Conservation (phyloP, 2,113 vertebrate genomes). For the Anguilla rostrata region DNA sequence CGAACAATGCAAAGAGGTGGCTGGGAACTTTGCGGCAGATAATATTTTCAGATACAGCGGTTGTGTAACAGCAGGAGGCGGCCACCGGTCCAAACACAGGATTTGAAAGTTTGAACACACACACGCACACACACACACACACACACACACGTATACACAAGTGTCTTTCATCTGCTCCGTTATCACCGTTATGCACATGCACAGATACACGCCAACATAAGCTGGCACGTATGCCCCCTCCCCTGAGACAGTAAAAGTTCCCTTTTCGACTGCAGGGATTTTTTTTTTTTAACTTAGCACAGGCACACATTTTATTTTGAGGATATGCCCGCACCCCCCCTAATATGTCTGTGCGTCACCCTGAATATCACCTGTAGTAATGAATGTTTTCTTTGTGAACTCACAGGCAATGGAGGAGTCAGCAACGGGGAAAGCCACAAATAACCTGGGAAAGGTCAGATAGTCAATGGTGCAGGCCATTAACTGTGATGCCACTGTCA, state of each 20-base stretch:
- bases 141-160: no score
- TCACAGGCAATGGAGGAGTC: background rate
- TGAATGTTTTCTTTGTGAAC: background rate
- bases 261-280: no score
- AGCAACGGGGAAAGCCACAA: background rate
- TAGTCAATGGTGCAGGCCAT: background rate
- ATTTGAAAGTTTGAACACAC: background rate
- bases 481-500: background rate
- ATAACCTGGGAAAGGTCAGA: background rate
- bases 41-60: slow-evolving; percentile 22
- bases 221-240: no score
- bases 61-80: background rate
- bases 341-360: no score
- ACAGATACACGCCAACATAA: no score
- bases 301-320: no score
- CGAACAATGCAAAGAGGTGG: slow-evolving; percentile 52
- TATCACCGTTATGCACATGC: no score
- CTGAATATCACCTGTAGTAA: background rate
- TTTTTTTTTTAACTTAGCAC: no score
- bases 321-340: no score
- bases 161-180: no score
- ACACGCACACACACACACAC: background rate
- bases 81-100: background rate
- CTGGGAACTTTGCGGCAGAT: slow-evolving; percentile 47
- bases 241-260: no score